Evolutionary conservation across 2,797 vertebrate genomes (phyloP), one percentile per base, ranked within the genome.

Genomic region (Xiphophorus birchmanni): DNA sequence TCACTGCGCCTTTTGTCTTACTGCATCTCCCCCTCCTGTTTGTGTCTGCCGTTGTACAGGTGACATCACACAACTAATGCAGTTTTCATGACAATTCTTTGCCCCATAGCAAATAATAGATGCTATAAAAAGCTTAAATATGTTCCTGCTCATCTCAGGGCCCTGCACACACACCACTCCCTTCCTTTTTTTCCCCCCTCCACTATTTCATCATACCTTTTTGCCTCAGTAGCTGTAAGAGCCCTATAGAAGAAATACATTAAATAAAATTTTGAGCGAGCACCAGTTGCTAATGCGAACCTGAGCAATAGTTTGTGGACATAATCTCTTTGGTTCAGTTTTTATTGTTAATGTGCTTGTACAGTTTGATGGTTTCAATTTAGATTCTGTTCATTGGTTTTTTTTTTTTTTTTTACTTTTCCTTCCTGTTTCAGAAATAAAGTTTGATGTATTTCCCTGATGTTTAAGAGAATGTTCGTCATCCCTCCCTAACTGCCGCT

Each of bases 41-140:
- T 88, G 82, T 79, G 37, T 74, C 74, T 86, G 84, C 91, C 90
- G 40, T 17, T 35, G 52, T 45, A 63, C 75, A 76, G 75, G 87
- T 89, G 83, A 90, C 90, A 93, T 90, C 88, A 91, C 88, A 89
- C 79, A 83, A 80, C 74, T 84, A 72, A 93, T 93, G 84, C 82
- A 93, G 94, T 91, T 91, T 93, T 90, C 85, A 94, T 90, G 85
- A 79, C 75, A 73, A 80, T 81, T 88, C 78, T 86, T 86, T 89
- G 87, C 80, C 87, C 80, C 79, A 45, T 74, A 78, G 86, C 78
- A 90, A 93, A 93, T 92, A 91, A 90, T 86, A 79, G 81, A 86
- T 88, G 84, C 86, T 81, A 83, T 90, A 91, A 90, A 91, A 90
- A 89, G 73, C 87, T 79, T 81, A 89, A 89, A 47, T 42, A 87